A percentile compares a stretch with the other conserved stretches of the same genome.
Evolutionary conservation across 2,888 invertebrate genomes (phyloP).

Genomic region (Andrena minutula): DNA sequence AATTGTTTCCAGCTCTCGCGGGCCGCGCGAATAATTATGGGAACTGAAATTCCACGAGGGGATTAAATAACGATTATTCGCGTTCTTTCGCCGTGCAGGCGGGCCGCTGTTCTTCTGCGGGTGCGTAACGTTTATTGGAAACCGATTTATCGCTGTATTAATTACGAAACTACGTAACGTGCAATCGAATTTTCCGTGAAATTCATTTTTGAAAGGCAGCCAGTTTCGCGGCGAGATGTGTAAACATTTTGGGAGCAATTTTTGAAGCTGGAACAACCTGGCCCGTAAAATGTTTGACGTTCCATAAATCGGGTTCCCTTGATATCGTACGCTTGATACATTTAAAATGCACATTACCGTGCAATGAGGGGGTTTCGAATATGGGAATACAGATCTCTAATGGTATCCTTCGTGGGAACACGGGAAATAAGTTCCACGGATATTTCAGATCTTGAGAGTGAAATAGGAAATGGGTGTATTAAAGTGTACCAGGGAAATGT

Average conservation of each 20-base stretch:
- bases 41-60: not conserved
- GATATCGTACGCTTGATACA: not conserved
- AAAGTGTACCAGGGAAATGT: slow-evolving; percentile 37
- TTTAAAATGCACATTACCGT: not conserved
- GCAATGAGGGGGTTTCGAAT: slow-evolving; percentile 1
- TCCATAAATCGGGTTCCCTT: not conserved
- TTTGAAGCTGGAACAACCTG: not conserved
- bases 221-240: not conserved
- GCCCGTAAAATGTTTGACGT: not conserved
- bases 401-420: slow-evolving; percentile 24
- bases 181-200: not conserved
- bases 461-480: slow-evolving; percentile 47
- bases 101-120: not conserved
- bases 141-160: not conserved
- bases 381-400: slow-evolving; percentile 27
- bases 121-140: not conserved
- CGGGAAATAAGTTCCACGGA: slow-evolving; percentile 30
- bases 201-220: not conserved
- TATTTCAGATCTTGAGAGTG: slow-evolving; percentile 51
- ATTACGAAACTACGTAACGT: not conserved
- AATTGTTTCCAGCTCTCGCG: slow-evolving; percentile 13
- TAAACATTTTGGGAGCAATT: not conserved
- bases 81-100: not conserved
- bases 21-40: not conserved
- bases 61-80: slow-evolving; percentile 20